Percentiles rank a stretch among this genome's conserved stretches.
Evolutionary conservation across 2,797 vertebrate genomes (phyloP).

Genomic region (Dromococcyx pavoninus): DNA sequence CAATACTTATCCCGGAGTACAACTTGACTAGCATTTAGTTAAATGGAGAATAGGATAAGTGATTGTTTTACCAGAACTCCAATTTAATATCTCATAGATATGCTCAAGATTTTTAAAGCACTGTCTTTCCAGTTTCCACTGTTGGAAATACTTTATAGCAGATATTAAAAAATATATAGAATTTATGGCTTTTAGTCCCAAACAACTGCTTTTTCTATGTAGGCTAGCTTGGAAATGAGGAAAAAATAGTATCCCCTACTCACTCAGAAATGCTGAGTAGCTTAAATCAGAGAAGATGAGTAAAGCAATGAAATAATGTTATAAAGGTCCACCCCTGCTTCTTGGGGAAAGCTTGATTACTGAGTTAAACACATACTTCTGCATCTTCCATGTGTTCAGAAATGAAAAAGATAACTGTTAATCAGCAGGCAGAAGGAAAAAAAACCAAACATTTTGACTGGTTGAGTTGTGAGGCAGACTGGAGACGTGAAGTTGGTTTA

Average conservation of each 20-base stretch:
- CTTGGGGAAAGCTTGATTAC: background rate
- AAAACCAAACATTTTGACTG: background rate
- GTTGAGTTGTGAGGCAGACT: background rate
- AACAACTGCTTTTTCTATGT: background rate
- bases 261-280: background rate
- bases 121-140: background rate
- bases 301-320: background rate
- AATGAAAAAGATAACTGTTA: background rate
- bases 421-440: background rate
- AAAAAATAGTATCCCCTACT: background rate
- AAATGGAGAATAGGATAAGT: background rate
- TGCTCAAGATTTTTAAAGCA: background rate
- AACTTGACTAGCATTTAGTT: background rate
- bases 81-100: constrained; percentile 1
- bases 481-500: background rate
- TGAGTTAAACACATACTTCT: background rate
- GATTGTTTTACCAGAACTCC: constrained; percentile 3
- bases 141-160: background rate
- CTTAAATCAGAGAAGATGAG: background rate
- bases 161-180: background rate
- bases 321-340: background rate
- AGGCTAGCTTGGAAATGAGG: background rate
- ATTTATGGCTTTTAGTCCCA: background rate
- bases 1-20: background rate
- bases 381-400: accelerated